A percentile compares a stretch with the other conserved stretches of the same genome.
phyloP scores from a whole-genome alignment of 2,113 vertebrate species.

The Puntigrus tetrazona region DNA sequence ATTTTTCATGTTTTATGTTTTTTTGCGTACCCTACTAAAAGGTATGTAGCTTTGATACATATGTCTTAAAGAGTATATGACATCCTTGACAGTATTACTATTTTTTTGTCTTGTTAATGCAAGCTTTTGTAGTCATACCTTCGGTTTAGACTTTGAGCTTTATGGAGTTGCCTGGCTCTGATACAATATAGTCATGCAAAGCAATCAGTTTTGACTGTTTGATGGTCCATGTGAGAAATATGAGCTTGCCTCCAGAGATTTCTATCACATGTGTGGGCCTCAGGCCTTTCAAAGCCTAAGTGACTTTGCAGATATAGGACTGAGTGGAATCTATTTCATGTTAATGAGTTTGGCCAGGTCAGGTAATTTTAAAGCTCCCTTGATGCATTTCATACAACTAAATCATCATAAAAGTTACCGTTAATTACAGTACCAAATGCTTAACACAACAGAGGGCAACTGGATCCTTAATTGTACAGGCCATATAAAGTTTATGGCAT shows the following conservation, averaged over 20 bases:
- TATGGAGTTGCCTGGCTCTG: slow-evolving; percentile 20
- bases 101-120: neutral
- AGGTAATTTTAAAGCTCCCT: slow-evolving; percentile 56
- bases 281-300: slow-evolving; percentile 63
- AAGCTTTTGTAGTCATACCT: neutral
- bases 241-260: slow-evolving; percentile 58
- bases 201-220: slow-evolving; percentile 59
- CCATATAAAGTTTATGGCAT: neutral
- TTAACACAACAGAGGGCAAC: slow-evolving; percentile 32
- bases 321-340: slow-evolving; percentile 55
- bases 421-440: slow-evolving; percentile 47
- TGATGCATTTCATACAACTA: slow-evolving; percentile 59
- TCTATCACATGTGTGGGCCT: slow-evolving; percentile 59
- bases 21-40: too few species aligned
- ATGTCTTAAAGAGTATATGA: neutral
- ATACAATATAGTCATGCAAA: slow-evolving; percentile 47
- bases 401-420: slow-evolving; percentile 56
- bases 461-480: neutral
- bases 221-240: slow-evolving; percentile 66
- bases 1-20: neutral
- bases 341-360: slow-evolving; percentile 59
- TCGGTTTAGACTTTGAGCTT: slow-evolving; percentile 14
- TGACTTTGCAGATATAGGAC: slow-evolving; percentile 68
- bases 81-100: neutral
- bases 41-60: neutral